Evolutionary conservation across 2,888 invertebrate species (phyloP).

Genomic region (Lissocephala sabroskyi): DNA sequence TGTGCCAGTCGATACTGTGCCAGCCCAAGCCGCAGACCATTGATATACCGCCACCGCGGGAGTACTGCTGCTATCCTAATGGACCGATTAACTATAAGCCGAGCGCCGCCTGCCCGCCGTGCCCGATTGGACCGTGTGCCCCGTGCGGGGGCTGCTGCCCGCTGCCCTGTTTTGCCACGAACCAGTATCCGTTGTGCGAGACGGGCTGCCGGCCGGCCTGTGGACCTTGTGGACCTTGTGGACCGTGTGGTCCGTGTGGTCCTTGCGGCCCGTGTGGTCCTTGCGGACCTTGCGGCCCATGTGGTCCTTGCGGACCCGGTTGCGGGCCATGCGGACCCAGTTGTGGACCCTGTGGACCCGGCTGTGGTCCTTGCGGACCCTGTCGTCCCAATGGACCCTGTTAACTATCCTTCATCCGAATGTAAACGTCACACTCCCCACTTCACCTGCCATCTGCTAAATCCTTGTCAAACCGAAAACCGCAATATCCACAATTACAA

Average conservation of each 20-base stretch:
- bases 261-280: constrained; percentile 40
- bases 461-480: too few species aligned
- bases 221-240: constrained; percentile 42
- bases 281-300: constrained; percentile 37
- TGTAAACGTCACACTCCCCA: too few species aligned
- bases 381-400: constrained; percentile 25
- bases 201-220: constrained; percentile 48
- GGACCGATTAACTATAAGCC: constrained; percentile 65
- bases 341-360: constrained; percentile 52
- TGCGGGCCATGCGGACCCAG: constrained; percentile 44
- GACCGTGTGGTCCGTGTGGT: constrained; percentile 33
- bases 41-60: constrained; percentile 67
- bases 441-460: too few species aligned
- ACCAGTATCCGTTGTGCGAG: constrained; percentile 55
- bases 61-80: constrained; percentile 68
- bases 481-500: too few species aligned
- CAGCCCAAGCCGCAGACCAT: constrained; percentile 69
- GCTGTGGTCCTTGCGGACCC: constrained; percentile 38
- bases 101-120: constrained; percentile 60
- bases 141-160: constrained; percentile 52
- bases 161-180: constrained; percentile 55
- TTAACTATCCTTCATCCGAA: too few species aligned
- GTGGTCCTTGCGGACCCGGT: constrained; percentile 30
- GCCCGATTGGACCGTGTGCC: constrained; percentile 49
- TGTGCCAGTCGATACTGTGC: constrained; percentile 68